These are phyloP conservation scores for Calyptommatus sinebrachiatus DNA, from an alignment of 2,113 vertebrate genomes.

Conservation along the genomic window DNA sequence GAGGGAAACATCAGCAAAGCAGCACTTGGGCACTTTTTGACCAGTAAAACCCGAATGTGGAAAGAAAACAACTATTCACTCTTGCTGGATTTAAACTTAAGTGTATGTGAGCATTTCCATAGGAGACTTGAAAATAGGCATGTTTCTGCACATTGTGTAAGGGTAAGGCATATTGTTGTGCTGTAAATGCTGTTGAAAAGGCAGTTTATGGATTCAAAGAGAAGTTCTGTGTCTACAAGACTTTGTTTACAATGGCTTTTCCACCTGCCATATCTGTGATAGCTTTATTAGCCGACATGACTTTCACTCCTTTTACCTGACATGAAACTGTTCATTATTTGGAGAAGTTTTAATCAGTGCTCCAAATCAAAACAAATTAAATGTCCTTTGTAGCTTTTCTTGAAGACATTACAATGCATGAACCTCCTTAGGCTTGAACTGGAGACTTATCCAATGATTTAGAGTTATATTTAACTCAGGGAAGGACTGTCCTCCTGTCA, in stretches of 20 bases:
- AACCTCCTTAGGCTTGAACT: conserved; percentile 17
- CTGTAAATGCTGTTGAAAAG: background rate
- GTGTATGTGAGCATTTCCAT: no score
- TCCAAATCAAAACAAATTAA: conserved; percentile 43
- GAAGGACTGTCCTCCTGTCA: conserved; percentile 1
- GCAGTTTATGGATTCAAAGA: conserved; percentile 1
- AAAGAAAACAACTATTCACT: no score
- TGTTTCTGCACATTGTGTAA: background rate
- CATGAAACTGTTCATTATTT: conserved; percentile 51
- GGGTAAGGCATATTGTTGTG: accelerated
- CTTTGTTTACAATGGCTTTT: conserved; percentile 17
- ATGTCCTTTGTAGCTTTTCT: conserved; percentile 50
- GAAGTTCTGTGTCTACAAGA: conserved; percentile 8
- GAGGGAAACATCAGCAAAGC: no score
- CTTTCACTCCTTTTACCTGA: background rate
- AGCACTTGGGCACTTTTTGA: no score
- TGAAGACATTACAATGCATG: conserved; percentile 9
- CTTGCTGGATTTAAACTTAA: no score
- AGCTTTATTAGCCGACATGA: conserved; percentile 33
- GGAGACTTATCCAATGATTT: conserved; percentile 7
- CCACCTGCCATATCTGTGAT: conserved; percentile 35
- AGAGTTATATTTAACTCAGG: conserved; percentile 25
- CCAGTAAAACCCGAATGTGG: no score
- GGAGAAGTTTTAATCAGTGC: conserved; percentile 45
- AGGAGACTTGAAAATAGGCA: background rate